Percentiles rank a stretch among this genome's conserved stretches.
Evolutionary conservation across 2,113 vertebrate genomes (phyloP).

Genomic region (Oncorhynchus kisutch): DNA sequence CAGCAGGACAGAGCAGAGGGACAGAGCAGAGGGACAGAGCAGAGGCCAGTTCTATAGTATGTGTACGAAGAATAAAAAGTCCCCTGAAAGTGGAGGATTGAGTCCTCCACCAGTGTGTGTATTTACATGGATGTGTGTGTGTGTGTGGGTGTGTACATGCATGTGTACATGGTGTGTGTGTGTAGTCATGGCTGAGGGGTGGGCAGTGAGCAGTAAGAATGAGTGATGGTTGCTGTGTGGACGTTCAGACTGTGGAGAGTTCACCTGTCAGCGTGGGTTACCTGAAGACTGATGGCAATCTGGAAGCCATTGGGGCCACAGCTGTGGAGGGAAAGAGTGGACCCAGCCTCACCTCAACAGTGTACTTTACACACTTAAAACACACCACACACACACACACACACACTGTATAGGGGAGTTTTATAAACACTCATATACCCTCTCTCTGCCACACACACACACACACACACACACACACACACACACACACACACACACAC

Average conservation of each 20-base stretch:
- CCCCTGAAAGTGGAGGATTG: neutral
- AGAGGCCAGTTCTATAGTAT: no score
- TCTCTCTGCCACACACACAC: no score
- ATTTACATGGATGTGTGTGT: neutral
- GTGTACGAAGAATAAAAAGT: neutral
- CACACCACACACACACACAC: conserved; percentile 9
- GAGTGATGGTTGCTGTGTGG: conserved; percentile 50
- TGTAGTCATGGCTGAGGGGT: conserved; percentile 49
- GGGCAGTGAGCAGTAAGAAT: conserved; percentile 43
- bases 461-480: no score
- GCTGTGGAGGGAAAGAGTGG: conserved; percentile 40
- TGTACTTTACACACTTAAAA: neutral
- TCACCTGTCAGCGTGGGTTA: conserved; percentile 67
- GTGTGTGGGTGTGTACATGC: neutral
- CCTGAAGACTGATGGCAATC: conserved; percentile 71
- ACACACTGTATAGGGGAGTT: neutral
- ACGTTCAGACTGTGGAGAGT: conserved; percentile 64
- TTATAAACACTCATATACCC: neutral
- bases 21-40: no score
- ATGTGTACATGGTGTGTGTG: conserved; percentile 28
- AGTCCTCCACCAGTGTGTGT: neutral
- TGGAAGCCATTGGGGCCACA: conserved; percentile 61
- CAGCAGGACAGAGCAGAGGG: no score
- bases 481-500: neutral
- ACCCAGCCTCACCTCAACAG: neutral